A percentile compares a stretch with the other conserved stretches of the same genome.
Conservation (phyloP, 2,797 vertebrate genomes). For the Acrocephalus scirpaceus region DNA sequence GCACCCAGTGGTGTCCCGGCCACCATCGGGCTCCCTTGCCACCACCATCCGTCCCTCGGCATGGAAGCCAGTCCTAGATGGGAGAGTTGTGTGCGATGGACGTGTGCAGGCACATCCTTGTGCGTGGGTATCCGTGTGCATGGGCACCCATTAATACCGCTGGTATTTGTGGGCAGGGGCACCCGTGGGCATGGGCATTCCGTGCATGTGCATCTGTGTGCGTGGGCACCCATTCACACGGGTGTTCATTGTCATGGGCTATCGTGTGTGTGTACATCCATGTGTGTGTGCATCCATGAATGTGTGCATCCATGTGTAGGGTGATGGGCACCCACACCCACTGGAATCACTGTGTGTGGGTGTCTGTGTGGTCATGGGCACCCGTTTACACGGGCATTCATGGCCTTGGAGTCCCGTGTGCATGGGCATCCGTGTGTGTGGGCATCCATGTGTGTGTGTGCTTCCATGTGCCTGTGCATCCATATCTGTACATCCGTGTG, state of each 20-base stretch:
- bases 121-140: too few species aligned
- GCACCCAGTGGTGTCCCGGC: neutral
- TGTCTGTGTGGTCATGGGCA: neutral
- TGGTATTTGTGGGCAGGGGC: too few species aligned
- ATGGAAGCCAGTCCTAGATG: accelerated
- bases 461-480: too few species aligned
- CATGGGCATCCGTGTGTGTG: accelerated
- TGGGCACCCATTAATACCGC: too few species aligned
- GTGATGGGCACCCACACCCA: neutral
- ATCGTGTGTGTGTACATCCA: neutral
- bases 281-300: neutral
- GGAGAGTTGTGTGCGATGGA: accelerated
- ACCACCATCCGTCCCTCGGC: accelerated
- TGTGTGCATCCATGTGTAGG: neutral
- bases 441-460: neutral
- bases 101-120: too few species aligned
- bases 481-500: too few species aligned
- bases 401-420: too few species aligned
- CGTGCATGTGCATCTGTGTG: too few species aligned
- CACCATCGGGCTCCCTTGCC: accelerated
- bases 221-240: too few species aligned
- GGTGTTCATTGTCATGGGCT: neutral
- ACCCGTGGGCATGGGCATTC: too few species aligned
- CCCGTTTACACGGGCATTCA: neutral
- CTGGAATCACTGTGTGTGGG: neutral